phyloP scores from a whole-genome alignment of 2,888 invertebrate species.

The Ommatoiulus sabulosus region DNA sequence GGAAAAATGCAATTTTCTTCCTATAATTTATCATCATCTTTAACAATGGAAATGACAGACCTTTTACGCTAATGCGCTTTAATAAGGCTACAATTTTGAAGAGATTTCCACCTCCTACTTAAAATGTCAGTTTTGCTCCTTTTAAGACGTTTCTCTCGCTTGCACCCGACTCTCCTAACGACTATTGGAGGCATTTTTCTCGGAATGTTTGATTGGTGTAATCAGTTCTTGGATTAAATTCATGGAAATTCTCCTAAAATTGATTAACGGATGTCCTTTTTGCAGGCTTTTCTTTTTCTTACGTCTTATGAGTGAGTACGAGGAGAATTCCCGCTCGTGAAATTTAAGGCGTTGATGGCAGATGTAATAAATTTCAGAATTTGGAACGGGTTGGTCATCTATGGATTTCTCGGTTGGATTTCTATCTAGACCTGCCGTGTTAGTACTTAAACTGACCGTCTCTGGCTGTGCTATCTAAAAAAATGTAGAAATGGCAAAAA shows the following conservation, averaged over 20 bases:
- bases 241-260: too few species aligned
- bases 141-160: too few species aligned
- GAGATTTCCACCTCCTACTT: conserved; percentile 22
- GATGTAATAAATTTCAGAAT: background rate
- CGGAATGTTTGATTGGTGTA: too few species aligned
- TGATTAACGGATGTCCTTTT: too few species aligned
- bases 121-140: conserved; percentile 3
- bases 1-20: conserved; percentile 12
- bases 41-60: conserved; percentile 4
- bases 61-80: conserved; percentile 34
- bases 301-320: too few species aligned
- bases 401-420: background rate
- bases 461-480: background rate
- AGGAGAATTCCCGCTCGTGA: too few species aligned
- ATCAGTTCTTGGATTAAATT: too few species aligned
- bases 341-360: too few species aligned
- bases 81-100: conserved; percentile 14
- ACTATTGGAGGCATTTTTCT: background rate
- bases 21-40: conserved; percentile 25
- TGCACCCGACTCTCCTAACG: background rate
- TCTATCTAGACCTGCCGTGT: background rate
- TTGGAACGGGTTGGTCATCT: background rate
- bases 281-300: too few species aligned
- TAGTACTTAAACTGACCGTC: background rate
- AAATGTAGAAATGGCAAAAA: too few species aligned